Percentiles rank a stretch among this genome's conserved stretches.
These are phyloP conservation scores for Actinostola sp. DNA, from an alignment of 92 coral and sea anemone genomes.

Conservation along the genomic window DNA sequence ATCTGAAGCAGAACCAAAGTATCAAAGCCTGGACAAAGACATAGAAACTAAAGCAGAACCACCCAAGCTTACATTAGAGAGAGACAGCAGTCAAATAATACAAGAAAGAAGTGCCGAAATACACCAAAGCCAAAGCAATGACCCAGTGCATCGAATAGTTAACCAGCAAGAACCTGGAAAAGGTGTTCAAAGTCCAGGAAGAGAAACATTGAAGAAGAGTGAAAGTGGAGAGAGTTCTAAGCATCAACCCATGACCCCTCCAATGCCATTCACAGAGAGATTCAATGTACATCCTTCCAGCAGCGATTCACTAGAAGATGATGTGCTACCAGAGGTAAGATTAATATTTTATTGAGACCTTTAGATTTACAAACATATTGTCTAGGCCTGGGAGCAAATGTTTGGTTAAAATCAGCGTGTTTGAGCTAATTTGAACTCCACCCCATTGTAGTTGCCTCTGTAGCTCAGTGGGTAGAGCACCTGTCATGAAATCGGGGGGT, in stretches of 20 bases:
- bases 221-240: background rate
- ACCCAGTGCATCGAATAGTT: background rate
- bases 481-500: no score
- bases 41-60: background rate
- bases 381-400: no score
- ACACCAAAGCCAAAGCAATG: background rate
- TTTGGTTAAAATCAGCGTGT: no score
- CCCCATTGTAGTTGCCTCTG: no score
- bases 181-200: background rate
- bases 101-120: constrained; percentile 4
- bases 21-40: constrained; percentile 3
- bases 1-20: constrained; percentile 11
- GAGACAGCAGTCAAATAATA: background rate
- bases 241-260: background rate
- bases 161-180: background rate
- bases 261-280: constrained; percentile 1
- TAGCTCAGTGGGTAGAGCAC: no score
- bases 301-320: constrained; percentile 25
- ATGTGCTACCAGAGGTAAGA: constrained; percentile 42
- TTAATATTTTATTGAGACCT: background rate
- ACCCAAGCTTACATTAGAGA: constrained; percentile 1
- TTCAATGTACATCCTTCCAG: constrained; percentile 11
- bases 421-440: no score
- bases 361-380: no score
- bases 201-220: background rate